Percentiles rank a stretch among this genome's conserved stretches.
phyloP scores from a whole-genome alignment of 2,113 vertebrate genomes.

The Cynocephalus volans region DNA sequence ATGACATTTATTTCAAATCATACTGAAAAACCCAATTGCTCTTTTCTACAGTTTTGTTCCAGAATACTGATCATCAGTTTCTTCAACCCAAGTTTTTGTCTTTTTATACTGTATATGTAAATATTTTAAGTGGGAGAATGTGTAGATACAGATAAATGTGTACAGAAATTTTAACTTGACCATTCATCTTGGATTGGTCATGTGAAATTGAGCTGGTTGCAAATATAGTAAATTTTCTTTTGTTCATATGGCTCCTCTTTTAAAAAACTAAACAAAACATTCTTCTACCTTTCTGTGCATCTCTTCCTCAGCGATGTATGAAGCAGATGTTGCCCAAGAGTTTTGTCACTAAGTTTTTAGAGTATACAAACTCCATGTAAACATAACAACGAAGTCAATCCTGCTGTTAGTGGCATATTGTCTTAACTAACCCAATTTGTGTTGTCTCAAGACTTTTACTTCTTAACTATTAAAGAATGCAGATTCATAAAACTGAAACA shows the following conservation, averaged over 20 bases:
- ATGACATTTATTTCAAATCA: not conserved
- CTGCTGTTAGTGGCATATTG: not conserved
- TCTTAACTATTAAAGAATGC: constrained; percentile 10
- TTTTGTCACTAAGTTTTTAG: not conserved
- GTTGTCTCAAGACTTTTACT: not conserved
- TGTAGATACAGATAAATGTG: not conserved
- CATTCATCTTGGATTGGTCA: not conserved
- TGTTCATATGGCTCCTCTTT: not conserved
- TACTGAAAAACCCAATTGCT: not conserved
- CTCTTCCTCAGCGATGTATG: not conserved
- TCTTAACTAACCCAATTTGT: not conserved
- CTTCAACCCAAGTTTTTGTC: constrained; percentile 1
- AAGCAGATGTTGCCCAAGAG: not conserved
- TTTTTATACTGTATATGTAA: not conserved
- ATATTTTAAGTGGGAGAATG: not conserved
- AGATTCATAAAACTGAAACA: constrained; percentile 33
- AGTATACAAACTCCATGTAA: not conserved
- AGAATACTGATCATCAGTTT: not conserved
- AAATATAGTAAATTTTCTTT: constrained; percentile 49
- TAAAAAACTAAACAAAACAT: not conserved
- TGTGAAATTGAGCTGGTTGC: not conserved
- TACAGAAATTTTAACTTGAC: not conserved
- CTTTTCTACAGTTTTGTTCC: not conserved
- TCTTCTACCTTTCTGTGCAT: not conserved
- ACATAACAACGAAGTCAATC: not conserved